Base-by-base conservation (phyloP, 2,113 vertebrate genomes). In the Phrynosoma blainvillii region DNA sequence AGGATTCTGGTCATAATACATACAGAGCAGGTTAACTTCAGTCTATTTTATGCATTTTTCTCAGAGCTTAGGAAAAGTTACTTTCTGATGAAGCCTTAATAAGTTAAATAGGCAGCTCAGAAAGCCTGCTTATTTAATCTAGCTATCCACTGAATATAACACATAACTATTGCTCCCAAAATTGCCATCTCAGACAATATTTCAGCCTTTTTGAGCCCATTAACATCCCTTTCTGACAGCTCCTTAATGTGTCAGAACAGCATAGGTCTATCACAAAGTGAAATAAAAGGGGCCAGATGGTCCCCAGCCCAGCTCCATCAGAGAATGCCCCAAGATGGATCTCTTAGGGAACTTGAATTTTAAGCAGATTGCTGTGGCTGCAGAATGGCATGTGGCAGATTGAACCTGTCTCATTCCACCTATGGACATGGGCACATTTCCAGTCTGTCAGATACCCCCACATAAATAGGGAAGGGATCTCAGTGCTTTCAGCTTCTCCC, bases 391-490 rank as follows among this genome's bases (percentile, higher is more conserved):
- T 56, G 11, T 20, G 56, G 77, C 88, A 89, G 83, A 76, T 66
- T 79, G 88, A 76, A 85, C 23, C 77, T 89, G 88, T 76, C 88
- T 85, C 71, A 36, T 81, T 85, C 84, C 77, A 66, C 54, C 36
- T 62, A 21, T 52, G 54, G 56, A 6, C 52, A 42, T 2, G 36
- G 88, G 59, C 54, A 81, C 18, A 74, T 79, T 89, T 65, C 59
- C 54, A 81, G 30, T 36, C 5, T 66, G 84, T 85, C 77, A 68
- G 77, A 85, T 83, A 74, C 30, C 13, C 66, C 16, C 68, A 14
- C 14, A 27, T 36, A 54, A 73, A 80, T 18, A 81, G 36, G 14
- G 52, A 52, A 42, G 10, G 18, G 68, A 25, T 40, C 77, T 66
- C 54, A 27, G 13, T 21, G 42, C 59, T 68, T 2, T 70, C 83